Percentiles rank a stretch among this genome's conserved stretches.
These are phyloP conservation scores for Cichladusa arquata DNA, from an alignment of 2,113 vertebrate genomes.

Conservation along the genomic window DNA sequence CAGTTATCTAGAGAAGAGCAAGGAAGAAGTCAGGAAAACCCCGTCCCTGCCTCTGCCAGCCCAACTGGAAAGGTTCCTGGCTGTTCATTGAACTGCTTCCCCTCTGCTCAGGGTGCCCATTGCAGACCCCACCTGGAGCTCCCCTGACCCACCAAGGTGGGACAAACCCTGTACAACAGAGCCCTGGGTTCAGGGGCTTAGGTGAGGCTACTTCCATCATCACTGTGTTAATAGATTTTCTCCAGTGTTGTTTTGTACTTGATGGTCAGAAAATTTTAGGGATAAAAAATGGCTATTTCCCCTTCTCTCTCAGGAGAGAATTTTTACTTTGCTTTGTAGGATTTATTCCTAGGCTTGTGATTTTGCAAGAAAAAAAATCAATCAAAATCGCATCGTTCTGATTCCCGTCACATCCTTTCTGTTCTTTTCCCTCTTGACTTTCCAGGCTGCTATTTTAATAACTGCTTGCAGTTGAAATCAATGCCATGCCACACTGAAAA, in stretches of 20 bases:
- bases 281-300: neutral
- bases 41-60: neutral
- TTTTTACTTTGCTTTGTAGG: neutral
- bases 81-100: neutral
- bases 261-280: neutral
- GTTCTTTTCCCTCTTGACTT: constrained; percentile 5
- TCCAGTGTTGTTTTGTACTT: neutral
- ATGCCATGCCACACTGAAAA: neutral
- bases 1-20: neutral
- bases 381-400: neutral
- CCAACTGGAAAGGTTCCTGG: neutral
- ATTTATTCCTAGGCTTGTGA: neutral
- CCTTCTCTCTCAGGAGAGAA: neutral
- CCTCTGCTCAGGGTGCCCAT: neutral
- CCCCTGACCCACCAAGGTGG: neutral
- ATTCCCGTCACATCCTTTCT: neutral
- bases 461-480: neutral
- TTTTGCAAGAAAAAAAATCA: neutral
- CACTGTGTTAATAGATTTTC: neutral
- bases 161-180: neutral
- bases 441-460: constrained; percentile 7
- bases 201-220: neutral
- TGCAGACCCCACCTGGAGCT: neutral
- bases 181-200: neutral
- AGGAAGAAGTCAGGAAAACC: neutral